phyloP scores from a whole-genome alignment of 2,888 invertebrate species.

The Steinernema hermaphroditum region DNA sequence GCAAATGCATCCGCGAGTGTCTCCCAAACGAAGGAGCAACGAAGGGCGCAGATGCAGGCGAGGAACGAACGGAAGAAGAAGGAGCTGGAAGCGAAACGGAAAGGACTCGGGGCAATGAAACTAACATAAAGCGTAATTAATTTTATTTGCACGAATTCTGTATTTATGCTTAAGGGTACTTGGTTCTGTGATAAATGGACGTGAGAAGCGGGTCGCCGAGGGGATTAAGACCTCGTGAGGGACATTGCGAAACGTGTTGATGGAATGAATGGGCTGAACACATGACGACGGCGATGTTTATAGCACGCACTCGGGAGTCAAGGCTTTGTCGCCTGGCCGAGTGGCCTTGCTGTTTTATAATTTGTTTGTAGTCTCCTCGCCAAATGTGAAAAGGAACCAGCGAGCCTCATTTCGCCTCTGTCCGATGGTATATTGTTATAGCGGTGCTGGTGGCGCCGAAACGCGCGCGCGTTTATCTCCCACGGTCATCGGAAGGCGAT shows the following conservation, averaged over 20 bases:
- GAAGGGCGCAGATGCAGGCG: slow-evolving; percentile 50
- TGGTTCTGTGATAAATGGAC: background rate
- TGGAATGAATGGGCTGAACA: slow-evolving; percentile 18
- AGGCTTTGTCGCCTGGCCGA: slow-evolving; percentile 25
- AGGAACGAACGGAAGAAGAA: slow-evolving; percentile 51
- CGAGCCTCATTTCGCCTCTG: background rate
- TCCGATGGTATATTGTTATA: slow-evolving; percentile 19
- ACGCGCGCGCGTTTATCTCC: slow-evolving; percentile 27
- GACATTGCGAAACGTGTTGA: slow-evolving; percentile 15
- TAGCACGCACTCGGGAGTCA: background rate
- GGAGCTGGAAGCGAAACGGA: slow-evolving; percentile 47
- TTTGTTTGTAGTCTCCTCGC: background rate
- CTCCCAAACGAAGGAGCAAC: slow-evolving; percentile 38
- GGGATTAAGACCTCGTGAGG: background rate
- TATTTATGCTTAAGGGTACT: background rate
- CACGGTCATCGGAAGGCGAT: slow-evolving; percentile 29
- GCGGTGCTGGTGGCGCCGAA: background rate
- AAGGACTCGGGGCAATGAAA: slow-evolving; percentile 50
- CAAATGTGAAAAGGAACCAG: background rate
- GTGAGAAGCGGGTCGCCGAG: too few species aligned
- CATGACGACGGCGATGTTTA: slow-evolving; percentile 30
- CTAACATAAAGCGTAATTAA: slow-evolving; percentile 33
- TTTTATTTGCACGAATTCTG: background rate
- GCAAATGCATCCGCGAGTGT: background rate
- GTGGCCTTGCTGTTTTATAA: background rate